phyloP scores from a whole-genome alignment of 2,797 vertebrate species.

The Sternarchorhynchus goeldii region DNA sequence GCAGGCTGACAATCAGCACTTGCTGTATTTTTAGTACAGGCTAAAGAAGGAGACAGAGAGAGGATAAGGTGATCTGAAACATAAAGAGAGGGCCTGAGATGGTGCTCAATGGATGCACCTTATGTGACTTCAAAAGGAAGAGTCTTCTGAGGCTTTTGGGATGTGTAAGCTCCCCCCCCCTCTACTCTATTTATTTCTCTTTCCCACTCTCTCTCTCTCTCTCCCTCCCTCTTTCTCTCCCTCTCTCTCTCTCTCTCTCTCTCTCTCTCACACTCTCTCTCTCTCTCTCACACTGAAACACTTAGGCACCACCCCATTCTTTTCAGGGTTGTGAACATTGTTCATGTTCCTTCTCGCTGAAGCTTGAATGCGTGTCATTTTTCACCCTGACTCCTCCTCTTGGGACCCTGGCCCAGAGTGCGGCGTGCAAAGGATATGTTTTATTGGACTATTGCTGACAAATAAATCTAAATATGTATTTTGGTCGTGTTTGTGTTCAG shows the following conservation, averaged over 20 bases:
- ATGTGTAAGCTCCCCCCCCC: conserved; percentile 68
- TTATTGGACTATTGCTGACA: conserved; percentile 82
- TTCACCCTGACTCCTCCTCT: conserved; percentile 72
- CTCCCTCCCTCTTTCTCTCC: conserved; percentile 7
- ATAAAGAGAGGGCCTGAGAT: conserved; percentile 36
- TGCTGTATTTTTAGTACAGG: neutral
- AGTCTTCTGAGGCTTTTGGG: conserved; percentile 69
- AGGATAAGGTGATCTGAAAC: conserved; percentile 20
- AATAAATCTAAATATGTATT: conserved; percentile 86
- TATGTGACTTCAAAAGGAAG: conserved; percentile 63
- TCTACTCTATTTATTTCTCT: conserved; percentile 43
- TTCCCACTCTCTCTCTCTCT: conserved; percentile 65
- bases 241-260: conserved; percentile 66
- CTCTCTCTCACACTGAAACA: conserved; percentile 41
- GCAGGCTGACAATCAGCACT: neutral
- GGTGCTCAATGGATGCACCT: conserved; percentile 68
- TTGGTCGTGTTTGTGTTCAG: conserved; percentile 77
- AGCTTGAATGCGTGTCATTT: conserved; percentile 81
- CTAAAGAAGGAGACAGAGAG: conserved; percentile 9
- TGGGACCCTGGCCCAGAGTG: conserved; percentile 75
- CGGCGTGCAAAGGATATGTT: conserved; percentile 79
- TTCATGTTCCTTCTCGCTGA: conserved; percentile 78
- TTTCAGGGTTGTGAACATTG: conserved; percentile 72
- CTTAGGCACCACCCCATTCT: conserved; percentile 49
- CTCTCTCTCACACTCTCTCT: conserved; percentile 58